A percentile compares a stretch with the other conserved stretches of the same genome.
Conservation (phyloP, 2,113 vertebrate genomes). For the Prionailurus bengalensis region DNA sequence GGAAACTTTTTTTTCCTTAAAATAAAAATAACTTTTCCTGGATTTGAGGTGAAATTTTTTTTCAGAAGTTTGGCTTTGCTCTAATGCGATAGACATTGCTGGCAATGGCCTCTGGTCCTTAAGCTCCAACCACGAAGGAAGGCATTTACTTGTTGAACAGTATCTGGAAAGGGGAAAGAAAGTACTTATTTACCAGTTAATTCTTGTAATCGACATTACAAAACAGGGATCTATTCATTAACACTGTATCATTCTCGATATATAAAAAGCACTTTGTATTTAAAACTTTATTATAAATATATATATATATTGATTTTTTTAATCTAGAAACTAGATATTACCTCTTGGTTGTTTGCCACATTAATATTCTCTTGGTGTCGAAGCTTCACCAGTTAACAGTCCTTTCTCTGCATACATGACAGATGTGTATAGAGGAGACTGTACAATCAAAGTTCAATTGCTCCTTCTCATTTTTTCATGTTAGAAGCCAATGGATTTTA, state of each 20-base stretch:
- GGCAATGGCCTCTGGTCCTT: constrained; percentile 77
- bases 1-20: constrained; percentile 72
- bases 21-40: constrained; percentile 75
- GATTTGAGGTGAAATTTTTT: constrained; percentile 81
- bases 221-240: constrained; percentile 89
- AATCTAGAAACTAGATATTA: constrained; percentile 87
- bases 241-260: constrained; percentile 90
- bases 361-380: constrained; percentile 81
- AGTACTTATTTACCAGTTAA: constrained; percentile 69
- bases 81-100: constrained; percentile 81
- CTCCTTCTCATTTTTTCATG: neutral
- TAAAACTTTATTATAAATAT: constrained; percentile 84
- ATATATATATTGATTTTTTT: constrained; percentile 87
- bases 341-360: constrained; percentile 87
- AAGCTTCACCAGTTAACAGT: constrained; percentile 64
- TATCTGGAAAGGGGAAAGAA: constrained; percentile 66
- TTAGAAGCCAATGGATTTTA: constrained; percentile 26
- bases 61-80: constrained; percentile 77
- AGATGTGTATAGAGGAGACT: constrained; percentile 40
- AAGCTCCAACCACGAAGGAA: constrained; percentile 65
- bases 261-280: constrained; percentile 92
- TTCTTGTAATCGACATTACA: constrained; percentile 82
- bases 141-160: constrained; percentile 71
- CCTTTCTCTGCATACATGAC: constrained; percentile 81
- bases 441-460: neutral